Evolutionary conservation across 2,113 vertebrate genomes (phyloP).

Genomic region (Panthera leo): DNA sequence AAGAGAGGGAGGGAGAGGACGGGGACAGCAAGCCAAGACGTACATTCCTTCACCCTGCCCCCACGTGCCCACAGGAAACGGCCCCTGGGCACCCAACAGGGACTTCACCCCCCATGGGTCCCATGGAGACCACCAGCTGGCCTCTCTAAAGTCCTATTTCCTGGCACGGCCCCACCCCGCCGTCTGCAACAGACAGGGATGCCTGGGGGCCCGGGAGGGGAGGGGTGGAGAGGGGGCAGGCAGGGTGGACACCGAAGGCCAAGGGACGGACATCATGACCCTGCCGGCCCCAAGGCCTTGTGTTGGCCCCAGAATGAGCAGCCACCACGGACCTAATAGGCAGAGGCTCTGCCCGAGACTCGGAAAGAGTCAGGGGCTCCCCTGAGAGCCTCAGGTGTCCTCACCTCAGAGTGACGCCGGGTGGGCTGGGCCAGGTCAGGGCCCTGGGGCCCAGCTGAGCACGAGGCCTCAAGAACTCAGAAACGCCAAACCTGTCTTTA

Average conservation of each 20-base stretch:
- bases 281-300: no score
- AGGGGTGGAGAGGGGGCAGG: slow-evolving; percentile 5
- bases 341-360: background rate
- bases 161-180: background rate
- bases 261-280: accelerated
- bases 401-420: background rate
- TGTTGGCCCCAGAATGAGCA: accelerated
- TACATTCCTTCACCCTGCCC: accelerated
- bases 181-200: background rate
- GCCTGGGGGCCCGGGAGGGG: background rate
- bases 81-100: background rate
- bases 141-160: accelerated
- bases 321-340: accelerated
- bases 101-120: background rate
- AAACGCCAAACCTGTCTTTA: no score
- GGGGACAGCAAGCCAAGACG: accelerated
- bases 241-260: background rate
- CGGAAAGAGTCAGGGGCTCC: accelerated
- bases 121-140: accelerated
- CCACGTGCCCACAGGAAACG: background rate
- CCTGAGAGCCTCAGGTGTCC: accelerated
- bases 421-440: accelerated
- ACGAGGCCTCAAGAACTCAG: background rate
- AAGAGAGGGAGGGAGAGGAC: background rate
- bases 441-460: background rate